These are phyloP conservation scores for Eulemur coronatus DNA, from an alignment of 2,797 vertebrate genomes.

Conservation along the genomic window DNA sequence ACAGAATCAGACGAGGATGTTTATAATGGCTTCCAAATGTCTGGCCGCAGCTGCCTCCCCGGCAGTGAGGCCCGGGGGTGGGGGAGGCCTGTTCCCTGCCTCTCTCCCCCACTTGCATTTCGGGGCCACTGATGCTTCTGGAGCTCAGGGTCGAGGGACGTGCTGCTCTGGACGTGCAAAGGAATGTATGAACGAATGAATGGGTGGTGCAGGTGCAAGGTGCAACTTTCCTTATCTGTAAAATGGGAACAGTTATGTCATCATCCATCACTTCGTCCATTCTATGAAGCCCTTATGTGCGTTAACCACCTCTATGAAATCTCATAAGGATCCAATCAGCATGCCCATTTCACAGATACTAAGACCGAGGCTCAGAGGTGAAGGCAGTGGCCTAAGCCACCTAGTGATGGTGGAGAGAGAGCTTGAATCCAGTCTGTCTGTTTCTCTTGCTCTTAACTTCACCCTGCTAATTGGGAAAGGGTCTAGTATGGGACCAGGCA, in stretches of 20 bases:
- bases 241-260: neutral
- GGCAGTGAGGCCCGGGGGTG: neutral
- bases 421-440: too few relatives aligned
- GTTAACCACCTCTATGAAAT: fast-evolving
- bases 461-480: too few relatives aligned
- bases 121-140: neutral
- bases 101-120: neutral
- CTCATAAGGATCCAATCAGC: neutral
- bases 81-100: neutral
- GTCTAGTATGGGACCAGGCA: neutral
- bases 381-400: neutral
- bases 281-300: fast-evolving
- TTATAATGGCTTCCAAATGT: constrained; percentile 79
- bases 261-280: fast-evolving
- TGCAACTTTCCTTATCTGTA: neutral
- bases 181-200: neutral
- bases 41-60: constrained; percentile 61
- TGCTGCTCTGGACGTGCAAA: neutral
- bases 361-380: neutral
- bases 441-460: neutral
- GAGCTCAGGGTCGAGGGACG: neutral
- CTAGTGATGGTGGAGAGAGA: neutral
- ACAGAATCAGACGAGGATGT: constrained; percentile 65
- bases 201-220: neutral
- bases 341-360: neutral